A percentile compares a stretch with the other conserved stretches of the same genome.
phyloP scores from a whole-genome alignment of 2,113 vertebrate species.

The Reinhardtius hippoglossoides region DNA sequence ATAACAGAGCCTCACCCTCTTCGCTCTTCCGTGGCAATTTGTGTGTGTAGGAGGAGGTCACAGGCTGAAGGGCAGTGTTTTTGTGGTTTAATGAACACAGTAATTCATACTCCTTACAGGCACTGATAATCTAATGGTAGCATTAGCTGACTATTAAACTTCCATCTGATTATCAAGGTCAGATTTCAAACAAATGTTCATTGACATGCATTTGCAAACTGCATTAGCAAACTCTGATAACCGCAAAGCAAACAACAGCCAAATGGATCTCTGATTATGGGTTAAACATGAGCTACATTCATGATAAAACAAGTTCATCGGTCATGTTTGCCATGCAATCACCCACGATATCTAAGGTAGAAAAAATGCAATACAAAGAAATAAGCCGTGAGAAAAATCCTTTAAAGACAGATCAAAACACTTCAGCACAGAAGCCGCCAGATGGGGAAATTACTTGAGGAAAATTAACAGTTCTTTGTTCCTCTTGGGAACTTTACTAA shows the following conservation, averaged over 20 bases:
- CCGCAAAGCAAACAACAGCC: neutral
- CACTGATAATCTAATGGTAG: neutral
- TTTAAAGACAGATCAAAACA: neutral
- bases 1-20: no score
- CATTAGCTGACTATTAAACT: neutral
- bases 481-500: neutral
- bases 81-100: neutral
- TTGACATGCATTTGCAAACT: neutral
- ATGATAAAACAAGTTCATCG: neutral
- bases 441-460: neutral
- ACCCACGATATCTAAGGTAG: neutral
- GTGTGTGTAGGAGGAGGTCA: neutral
- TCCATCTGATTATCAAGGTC: neutral
- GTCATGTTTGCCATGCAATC: neutral
- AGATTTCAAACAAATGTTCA: neutral
- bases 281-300: neutral
- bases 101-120: no score
- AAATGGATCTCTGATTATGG: neutral
- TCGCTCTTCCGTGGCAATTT: neutral
- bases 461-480: neutral
- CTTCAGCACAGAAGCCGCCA: neutral
- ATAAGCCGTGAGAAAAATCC: neutral
- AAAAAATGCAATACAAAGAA: neutral
- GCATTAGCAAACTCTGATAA: neutral
- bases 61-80: neutral